Evolutionary conservation across 2,888 invertebrate species (phyloP).

Genomic region (Trichopria drosophilae): DNA sequence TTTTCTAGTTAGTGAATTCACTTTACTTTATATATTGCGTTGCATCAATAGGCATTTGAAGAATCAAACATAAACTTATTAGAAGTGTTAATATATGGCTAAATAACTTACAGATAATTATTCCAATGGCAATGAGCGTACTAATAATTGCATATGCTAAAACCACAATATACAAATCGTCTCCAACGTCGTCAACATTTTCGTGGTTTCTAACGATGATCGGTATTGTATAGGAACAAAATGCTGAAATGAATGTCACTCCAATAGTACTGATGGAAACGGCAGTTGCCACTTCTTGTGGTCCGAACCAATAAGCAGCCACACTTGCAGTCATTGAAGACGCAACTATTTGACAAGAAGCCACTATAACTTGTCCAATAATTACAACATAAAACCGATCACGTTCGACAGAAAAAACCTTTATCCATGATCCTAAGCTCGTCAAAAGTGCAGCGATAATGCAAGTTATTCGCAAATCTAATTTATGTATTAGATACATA

Average conservation of each 20-base stretch:
- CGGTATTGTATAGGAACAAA: slow-evolving; percentile 31
- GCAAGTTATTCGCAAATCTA: slow-evolving; percentile 28
- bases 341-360: slow-evolving; percentile 29
- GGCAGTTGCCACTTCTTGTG: slow-evolving; percentile 32
- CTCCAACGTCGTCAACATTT: slow-evolving; percentile 29
- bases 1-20: no score
- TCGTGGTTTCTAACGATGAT: slow-evolving; percentile 33
- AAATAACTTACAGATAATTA: slow-evolving; percentile 33
- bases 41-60: no score
- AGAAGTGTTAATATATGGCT: no score
- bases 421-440: slow-evolving; percentile 32
- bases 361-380: slow-evolving; percentile 31
- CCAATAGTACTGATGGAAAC: slow-evolving; percentile 32
- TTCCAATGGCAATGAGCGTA: slow-evolving; percentile 17
- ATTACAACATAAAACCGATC: slow-evolving; percentile 24
- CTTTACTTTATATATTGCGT: no score
- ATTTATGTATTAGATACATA: slow-evolving; percentile 29
- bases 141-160: slow-evolving; percentile 21
- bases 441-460: slow-evolving; percentile 31
- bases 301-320: slow-evolving; percentile 36
- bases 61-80: no score
- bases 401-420: slow-evolving; percentile 28
- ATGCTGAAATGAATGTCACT: slow-evolving; percentile 24
- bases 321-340: slow-evolving; percentile 33
- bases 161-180: slow-evolving; percentile 24